phyloP scores from a whole-genome alignment of 2,888 invertebrate genomes.

The Aspidiotus rigidus region DNA sequence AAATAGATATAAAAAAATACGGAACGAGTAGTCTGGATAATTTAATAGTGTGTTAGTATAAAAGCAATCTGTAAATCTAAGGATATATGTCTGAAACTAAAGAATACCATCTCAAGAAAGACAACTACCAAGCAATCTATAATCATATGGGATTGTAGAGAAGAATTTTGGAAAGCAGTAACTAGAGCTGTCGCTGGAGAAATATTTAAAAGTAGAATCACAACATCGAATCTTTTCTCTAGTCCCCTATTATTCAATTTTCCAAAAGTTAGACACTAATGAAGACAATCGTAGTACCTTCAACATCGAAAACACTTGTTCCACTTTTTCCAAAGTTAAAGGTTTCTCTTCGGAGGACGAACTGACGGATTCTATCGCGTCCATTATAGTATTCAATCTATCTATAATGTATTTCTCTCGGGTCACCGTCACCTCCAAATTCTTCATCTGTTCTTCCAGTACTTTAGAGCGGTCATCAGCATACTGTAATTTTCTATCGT shows the following conservation, averaged over 20 bases:
- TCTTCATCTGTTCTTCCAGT: slow-evolving; percentile 67
- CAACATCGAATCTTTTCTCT: too few species aligned
- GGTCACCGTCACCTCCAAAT: slow-evolving; percentile 55
- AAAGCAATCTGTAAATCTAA: not conserved
- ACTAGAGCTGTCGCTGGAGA: too few species aligned
- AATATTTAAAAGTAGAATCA: too few species aligned
- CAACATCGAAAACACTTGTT: slow-evolving; percentile 50
- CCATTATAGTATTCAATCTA: slow-evolving; percentile 60
- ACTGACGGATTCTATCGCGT: slow-evolving; percentile 54
- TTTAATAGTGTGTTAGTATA: not conserved
- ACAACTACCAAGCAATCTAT: too few species aligned
- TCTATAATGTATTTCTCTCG: slow-evolving; percentile 64
- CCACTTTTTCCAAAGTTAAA: slow-evolving; percentile 50
- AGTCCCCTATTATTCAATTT: too few species aligned
- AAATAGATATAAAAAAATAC: not conserved
- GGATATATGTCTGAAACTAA: too few species aligned
- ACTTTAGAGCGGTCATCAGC: slow-evolving; percentile 70
- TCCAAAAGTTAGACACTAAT: too few species aligned
- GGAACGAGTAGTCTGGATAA: too few species aligned
- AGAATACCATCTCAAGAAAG: too few species aligned
- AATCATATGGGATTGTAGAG: too few species aligned
- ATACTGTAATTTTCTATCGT: slow-evolving; percentile 65
- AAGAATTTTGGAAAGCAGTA: too few species aligned
- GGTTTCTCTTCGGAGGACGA: slow-evolving; percentile 36
- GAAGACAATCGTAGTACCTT: slow-evolving; percentile 42